These are phyloP conservation scores for Epinephelus malabaricus DNA, from an alignment of 2,797 vertebrate genomes.

Conservation along the genomic window DNA sequence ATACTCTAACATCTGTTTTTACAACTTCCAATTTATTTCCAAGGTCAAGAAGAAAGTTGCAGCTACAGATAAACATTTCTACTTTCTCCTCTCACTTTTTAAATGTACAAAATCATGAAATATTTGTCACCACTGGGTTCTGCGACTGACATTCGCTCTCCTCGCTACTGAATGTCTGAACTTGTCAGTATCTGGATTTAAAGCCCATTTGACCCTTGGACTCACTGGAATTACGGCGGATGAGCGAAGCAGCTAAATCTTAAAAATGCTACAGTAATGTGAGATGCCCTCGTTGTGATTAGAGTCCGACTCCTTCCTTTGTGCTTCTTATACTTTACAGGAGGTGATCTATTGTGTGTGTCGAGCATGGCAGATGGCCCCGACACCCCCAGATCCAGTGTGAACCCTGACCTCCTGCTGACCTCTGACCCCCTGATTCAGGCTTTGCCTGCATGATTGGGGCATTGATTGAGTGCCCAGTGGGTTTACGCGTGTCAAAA, in stretches of 20 bases:
- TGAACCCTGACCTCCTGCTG: constrained; percentile 51
- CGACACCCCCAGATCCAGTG: constrained; percentile 7
- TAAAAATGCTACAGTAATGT: constrained; percentile 44
- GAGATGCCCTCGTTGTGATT: neutral
- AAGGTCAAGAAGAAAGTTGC: neutral
- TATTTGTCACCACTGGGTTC: constrained; percentile 8
- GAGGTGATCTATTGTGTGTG: constrained; percentile 31
- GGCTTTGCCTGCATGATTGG: constrained; percentile 1
- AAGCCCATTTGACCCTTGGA: constrained; percentile 24
- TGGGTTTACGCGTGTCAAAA: constrained; percentile 5
- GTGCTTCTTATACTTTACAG: constrained; percentile 14
- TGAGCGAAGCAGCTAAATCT: constrained; percentile 5
- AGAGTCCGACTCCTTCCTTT: neutral
- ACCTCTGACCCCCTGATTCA: constrained; percentile 50
- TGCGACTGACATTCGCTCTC: neutral
- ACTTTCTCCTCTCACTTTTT: neutral
- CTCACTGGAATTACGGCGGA: neutral
- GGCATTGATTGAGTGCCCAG: neutral
- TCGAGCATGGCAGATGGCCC: constrained; percentile 62
- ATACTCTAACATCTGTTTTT: neutral
- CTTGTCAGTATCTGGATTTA: neutral
- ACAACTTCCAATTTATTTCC: neutral
- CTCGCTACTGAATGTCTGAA: neutral
- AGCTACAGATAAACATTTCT: neutral
- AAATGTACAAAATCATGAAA: constrained; percentile 2